Percentiles rank a stretch among this genome's conserved stretches.
These are phyloP conservation scores for Noctuana brunneofusca DNA, from an alignment of 2,888 invertebrate genomes.

Conservation along the genomic window DNA sequence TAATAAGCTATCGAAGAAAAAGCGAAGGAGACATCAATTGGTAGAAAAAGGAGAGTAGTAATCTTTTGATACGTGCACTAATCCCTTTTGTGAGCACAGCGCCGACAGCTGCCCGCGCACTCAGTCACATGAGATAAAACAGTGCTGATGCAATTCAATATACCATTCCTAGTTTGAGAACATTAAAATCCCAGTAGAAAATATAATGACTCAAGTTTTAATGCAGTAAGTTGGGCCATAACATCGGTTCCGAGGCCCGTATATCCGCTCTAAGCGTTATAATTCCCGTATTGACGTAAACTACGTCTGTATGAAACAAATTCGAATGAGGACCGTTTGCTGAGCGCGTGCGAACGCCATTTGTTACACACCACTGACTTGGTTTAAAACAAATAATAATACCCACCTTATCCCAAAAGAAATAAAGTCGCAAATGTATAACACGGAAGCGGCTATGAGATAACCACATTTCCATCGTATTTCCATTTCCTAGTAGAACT, in stretches of 20 bases:
- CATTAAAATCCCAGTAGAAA: slow-evolving; percentile 2
- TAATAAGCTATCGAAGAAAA: too few species aligned
- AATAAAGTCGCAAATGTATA: slow-evolving; percentile 14
- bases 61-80: background rate
- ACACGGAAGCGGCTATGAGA: slow-evolving; percentile 19
- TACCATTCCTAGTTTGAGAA: slow-evolving; percentile 10
- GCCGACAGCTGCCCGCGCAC: too few species aligned
- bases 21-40: too few species aligned
- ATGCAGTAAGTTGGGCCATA: slow-evolving; percentile 9
- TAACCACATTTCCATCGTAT: slow-evolving; percentile 35
- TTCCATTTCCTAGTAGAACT: slow-evolving; percentile 31
- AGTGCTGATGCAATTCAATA: background rate
- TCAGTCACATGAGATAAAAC: too few species aligned
- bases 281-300: slow-evolving; percentile 28
- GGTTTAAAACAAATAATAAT: background rate
- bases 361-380: slow-evolving; percentile 31
- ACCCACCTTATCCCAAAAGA: background rate
- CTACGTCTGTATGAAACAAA: slow-evolving; percentile 28
- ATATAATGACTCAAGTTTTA: slow-evolving; percentile 14
- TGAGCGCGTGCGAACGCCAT: slow-evolving; percentile 22
- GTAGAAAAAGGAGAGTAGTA: too few species aligned
- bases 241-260: background rate
- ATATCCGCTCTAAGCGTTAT: slow-evolving; percentile 14
- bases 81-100: background rate
- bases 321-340: slow-evolving; percentile 31